Evolutionary conservation across 2,797 vertebrate species (phyloP), one percentile per base, ranked within the genome.

Genomic region (Dendrocincla fuliginosa): DNA sequence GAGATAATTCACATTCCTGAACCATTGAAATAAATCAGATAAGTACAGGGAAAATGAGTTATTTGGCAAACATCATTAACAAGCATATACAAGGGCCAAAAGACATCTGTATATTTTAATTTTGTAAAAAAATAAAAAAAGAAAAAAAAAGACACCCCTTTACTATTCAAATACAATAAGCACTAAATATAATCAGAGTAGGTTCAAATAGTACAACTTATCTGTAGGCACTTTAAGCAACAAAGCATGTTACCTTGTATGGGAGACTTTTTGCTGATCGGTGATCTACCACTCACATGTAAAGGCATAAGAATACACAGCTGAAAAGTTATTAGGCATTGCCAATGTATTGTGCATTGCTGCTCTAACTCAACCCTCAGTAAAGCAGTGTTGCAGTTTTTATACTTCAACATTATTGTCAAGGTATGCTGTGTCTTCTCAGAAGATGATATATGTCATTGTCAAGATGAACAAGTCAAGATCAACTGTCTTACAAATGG

Each of bases 401-500:
- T 56, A n/a, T 41, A 71, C 10, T 60, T 91, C 13, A 67, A 19
- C 27, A 44, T n/a, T 10, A 35, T 35, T 56, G 57, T 70, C 33
- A 83, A 78, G 10, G 50, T 6, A 7, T 25, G 17, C 1, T 61
- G 15, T 52, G 10, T 27, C 50, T 56, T 87, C 73, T 59, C 35
- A 57, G 42, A 92, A 80, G 33, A 56, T 61, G 9, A 61, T n/a
- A 10, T 11, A 25, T 60, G 65, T 12, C 16, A 91, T 46, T 22
- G 44, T 46, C 44, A 22, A 89, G 84, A 90, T 90, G 42, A 44
- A 44, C 42, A 44, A 44, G 42, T 56, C 73, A 88, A 89, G 84
- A 90, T 90, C 57, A 93, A 74, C 80, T 55, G 16, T 49, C 69
- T 91, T 76, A 74, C 39, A 80, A 94, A 81, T 4, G 13, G 39